Conservation (phyloP, 2,113 vertebrate species). For the Genyomyrus donnyi region DNA sequence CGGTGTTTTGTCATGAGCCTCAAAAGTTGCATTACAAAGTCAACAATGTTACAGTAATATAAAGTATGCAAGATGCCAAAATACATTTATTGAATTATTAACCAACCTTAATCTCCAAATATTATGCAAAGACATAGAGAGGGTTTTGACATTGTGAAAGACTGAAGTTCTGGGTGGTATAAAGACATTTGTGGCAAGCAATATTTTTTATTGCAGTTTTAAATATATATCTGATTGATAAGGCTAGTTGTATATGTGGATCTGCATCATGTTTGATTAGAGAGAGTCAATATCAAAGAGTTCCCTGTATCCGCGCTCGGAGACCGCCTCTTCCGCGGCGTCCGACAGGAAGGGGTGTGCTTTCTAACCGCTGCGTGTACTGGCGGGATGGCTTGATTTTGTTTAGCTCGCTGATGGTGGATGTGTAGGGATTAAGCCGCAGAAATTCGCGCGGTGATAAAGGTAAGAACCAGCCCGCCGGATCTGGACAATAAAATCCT, state of each 20-base stretch:
- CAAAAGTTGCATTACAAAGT: neutral
- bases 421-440: neutral
- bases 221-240: neutral
- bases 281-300: neutral
- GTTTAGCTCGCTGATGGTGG: neutral
- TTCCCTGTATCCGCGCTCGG: neutral
- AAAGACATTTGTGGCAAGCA: neutral
- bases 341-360: neutral
- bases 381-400: neutral
- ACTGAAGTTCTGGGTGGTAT: neutral
- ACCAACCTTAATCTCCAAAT: neutral
- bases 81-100: neutral
- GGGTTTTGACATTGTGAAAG: neutral
- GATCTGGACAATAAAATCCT: neutral
- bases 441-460: neutral
- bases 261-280: neutral
- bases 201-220: neutral
- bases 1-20: neutral
- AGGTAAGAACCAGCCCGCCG: neutral
- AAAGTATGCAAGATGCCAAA: neutral
- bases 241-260: neutral
- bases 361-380: neutral
- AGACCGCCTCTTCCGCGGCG: neutral
- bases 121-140: neutral
- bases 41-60: neutral